Base-by-base conservation (phyloP, 2,113 vertebrate species). In the Sclerurus mexicanus region DNA sequence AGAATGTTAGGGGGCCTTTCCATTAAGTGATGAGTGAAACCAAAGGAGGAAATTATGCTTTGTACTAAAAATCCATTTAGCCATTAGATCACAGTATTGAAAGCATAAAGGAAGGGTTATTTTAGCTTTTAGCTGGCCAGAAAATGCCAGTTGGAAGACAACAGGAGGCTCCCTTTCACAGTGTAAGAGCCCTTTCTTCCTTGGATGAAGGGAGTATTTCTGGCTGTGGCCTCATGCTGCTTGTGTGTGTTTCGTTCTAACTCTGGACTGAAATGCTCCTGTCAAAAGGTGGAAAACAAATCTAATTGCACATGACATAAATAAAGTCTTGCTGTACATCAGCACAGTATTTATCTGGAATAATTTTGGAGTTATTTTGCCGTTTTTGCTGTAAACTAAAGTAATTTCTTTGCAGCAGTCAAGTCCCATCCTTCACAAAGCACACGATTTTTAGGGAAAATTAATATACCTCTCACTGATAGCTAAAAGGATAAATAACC, bases 91-190 rank as follows among this genome's bases (percentile, higher is more conserved):
- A 85, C 64, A 76, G 53, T 66, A 89, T 67, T 5, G 14, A 52
- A 69, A 84, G 33, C 69, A 92, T 73, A 95, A 95, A 96, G 77
- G 68, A 89, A 72, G 79, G 93, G 88, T 94, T 92, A 84, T 87
- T 95, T 94, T 42, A 93, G 76, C 95, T 92, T 96, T 95, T 50
- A 95, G 82, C 68, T 91, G 82, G 17, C 74, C 89, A 96, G 94
- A 96, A 93, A 94, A 87, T 91, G 83, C 63, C 79, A 33, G 88
- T 22, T 62, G 59, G 93, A 83, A 96, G 93, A 97, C 95, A 96
- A 94, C 90, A 95, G 95, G 96, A 95, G 92, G 95, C 95, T 96
- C 92, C 93, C 95, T 94, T 93, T 96, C 87, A 96, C 90, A 95
- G 4, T 39, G n/a, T 89, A 94, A 96, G 90, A 95, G 73, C 28